phyloP scores from a whole-genome alignment of 2,888 invertebrate species.

The Drosophila birchii region DNA sequence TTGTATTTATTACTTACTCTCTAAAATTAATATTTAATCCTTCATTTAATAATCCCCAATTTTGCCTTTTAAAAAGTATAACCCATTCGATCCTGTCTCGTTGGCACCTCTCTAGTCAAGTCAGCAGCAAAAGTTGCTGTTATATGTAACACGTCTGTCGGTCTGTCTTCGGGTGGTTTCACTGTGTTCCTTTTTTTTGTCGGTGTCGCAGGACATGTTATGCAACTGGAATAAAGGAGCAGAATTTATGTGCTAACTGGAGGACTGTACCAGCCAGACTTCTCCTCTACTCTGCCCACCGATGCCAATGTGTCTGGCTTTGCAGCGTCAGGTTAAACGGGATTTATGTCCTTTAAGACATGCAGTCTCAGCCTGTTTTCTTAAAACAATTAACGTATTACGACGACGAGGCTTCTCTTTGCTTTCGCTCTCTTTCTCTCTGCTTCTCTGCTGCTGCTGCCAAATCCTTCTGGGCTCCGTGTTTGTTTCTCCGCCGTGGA shows the following conservation, averaged over 20 bases:
- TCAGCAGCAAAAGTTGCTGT: slow-evolving; percentile 73
- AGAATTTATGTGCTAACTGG: slow-evolving; percentile 70
- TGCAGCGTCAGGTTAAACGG: slow-evolving; percentile 72
- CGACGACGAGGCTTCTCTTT: slow-evolving; percentile 34
- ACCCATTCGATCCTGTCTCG: slow-evolving; percentile 4
- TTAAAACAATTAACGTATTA: slow-evolving; percentile 67
- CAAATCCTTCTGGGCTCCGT: slow-evolving; percentile 36
- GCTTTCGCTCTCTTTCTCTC: background rate
- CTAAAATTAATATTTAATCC: background rate
- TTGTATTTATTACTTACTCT: background rate
- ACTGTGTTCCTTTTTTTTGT: slow-evolving; percentile 32
- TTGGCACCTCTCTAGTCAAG: slow-evolving; percentile 45
- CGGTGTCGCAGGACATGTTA: slow-evolving; percentile 67
- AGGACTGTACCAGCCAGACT: slow-evolving; percentile 47
- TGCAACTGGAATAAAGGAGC: slow-evolving; percentile 72
- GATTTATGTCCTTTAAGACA: slow-evolving; percentile 66
- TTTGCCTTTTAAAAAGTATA: background rate
- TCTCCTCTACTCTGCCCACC: background rate
- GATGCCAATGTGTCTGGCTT: slow-evolving; percentile 37
- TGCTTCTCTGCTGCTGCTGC: slow-evolving; percentile 10
- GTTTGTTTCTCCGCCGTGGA: slow-evolving; percentile 15
- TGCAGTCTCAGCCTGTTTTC: slow-evolving; percentile 45
- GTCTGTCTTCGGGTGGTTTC: slow-evolving; percentile 52
- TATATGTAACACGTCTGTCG: slow-evolving; percentile 54
- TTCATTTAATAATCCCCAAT: background rate